Evolutionary conservation across 2,113 vertebrate genomes (phyloP).

Genomic region (Accipiter cooperii): DNA sequence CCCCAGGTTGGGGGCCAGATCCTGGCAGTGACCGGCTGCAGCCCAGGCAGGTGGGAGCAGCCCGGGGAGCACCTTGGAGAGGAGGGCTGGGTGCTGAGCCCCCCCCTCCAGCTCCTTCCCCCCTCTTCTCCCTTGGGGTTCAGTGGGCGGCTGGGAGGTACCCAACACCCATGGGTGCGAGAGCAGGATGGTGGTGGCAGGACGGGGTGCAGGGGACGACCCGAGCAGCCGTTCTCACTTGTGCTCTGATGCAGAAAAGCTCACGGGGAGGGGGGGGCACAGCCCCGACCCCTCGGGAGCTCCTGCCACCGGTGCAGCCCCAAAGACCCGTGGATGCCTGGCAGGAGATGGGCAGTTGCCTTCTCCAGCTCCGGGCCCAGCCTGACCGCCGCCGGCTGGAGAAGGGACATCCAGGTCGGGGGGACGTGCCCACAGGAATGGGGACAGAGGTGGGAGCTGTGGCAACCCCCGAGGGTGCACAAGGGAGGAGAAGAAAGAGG

Average conservation of each 20-base stretch:
- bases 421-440: fast-evolving
- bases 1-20: fast-evolving
- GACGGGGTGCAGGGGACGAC: not conserved
- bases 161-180: not conserved
- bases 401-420: not conserved
- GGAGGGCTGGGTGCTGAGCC: not conserved
- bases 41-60: not conserved
- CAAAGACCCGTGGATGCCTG: fast-evolving
- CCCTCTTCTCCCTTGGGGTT: not conserved
- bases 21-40: not conserved
- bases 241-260: not conserved
- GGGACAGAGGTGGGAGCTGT: not conserved
- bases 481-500: not conserved
- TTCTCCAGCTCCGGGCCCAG: not conserved
- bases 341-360: not conserved
- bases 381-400: not conserved
- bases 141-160: not conserved
- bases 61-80: not conserved
- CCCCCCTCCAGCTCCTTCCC: fast-evolving
- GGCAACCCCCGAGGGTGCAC: not conserved
- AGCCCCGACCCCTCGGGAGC: fast-evolving
- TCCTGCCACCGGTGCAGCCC: not conserved
- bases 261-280: not conserved
- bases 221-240: not conserved
- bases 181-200: not conserved